phyloP scores from a whole-genome alignment of 1,140 invertebrate species.

The Neotoxoptera formosana region DNA sequence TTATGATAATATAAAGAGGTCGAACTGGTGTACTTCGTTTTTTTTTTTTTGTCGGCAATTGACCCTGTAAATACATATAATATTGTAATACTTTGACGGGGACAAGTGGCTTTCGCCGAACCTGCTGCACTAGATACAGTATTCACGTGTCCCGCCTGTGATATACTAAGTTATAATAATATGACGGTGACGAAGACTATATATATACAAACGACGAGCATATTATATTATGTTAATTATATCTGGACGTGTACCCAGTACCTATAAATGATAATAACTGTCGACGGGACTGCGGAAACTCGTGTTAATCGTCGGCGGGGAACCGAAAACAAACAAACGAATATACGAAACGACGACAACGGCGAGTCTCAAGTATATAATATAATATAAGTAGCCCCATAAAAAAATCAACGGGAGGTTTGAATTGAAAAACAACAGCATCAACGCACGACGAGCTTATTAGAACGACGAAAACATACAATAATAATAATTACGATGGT shows the following conservation, averaged over 20 bases:
- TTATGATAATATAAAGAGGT: background rate
- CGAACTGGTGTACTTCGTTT: background rate
- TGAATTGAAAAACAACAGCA: background rate
- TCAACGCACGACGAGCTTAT: background rate
- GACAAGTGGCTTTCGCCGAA: background rate
- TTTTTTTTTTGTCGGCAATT: background rate
- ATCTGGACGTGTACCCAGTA: background rate
- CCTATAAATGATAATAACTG: slow-evolving; percentile 6
- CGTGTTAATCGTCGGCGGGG: background rate
- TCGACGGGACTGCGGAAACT: background rate
- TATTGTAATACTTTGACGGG: background rate
- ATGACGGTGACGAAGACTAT: background rate
- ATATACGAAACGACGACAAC: background rate
- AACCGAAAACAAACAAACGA: background rate
- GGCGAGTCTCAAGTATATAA: background rate
- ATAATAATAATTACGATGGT: slow-evolving; percentile 7
- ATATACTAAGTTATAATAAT: background rate
- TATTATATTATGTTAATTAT: background rate
- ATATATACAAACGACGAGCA: background rate
- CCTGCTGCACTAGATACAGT: background rate
- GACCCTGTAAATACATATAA: background rate
- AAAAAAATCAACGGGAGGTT: background rate
- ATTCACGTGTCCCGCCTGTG: background rate
- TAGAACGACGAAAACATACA: slow-evolving; percentile 22
- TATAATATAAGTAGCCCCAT: background rate